These are phyloP conservation scores for Lycocerus yunnanus DNA, from an alignment of 2,888 invertebrate genomes.

Conservation along the genomic window DNA sequence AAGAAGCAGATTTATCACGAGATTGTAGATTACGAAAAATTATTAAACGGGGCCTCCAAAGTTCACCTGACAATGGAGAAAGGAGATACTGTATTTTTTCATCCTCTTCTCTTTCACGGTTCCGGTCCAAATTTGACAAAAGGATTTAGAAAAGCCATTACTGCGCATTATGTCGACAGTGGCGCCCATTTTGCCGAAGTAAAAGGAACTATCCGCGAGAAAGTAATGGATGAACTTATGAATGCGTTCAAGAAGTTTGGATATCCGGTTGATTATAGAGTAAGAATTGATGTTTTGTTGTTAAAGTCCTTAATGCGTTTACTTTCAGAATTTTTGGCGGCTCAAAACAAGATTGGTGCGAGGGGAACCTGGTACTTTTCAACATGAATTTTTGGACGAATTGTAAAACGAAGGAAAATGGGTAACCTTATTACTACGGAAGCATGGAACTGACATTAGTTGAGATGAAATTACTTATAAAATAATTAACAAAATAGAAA, in stretches of 20 bases:
- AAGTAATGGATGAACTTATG: slow-evolving; percentile 64
- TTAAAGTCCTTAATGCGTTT: background rate
- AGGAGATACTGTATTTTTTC: slow-evolving; percentile 87
- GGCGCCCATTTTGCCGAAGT: slow-evolving; percentile 73
- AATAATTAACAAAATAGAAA: too few relatives aligned
- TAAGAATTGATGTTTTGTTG: slow-evolving; percentile 37
- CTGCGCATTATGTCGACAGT: slow-evolving; percentile 79
- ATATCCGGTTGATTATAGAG: slow-evolving; percentile 47
- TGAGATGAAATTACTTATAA: too few relatives aligned
- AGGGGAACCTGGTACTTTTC: slow-evolving; percentile 47
- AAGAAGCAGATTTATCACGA: slow-evolving; percentile 76
- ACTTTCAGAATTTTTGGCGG: background rate
- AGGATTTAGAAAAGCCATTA: slow-evolving; percentile 76
- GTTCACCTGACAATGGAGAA: slow-evolving; percentile 75
- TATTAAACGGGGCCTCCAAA: slow-evolving; percentile 52
- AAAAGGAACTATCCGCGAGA: slow-evolving; percentile 66
- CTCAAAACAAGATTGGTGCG: slow-evolving; percentile 40
- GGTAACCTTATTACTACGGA: too few relatives aligned
- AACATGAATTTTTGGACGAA: slow-evolving; percentile 30
- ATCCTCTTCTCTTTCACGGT: slow-evolving; percentile 82
- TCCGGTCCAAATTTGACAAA: slow-evolving; percentile 77
- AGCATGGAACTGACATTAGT: too few relatives aligned
- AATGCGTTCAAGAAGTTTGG: slow-evolving; percentile 53
- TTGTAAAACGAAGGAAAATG: too few relatives aligned
- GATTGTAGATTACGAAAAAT: slow-evolving; percentile 51